These are phyloP conservation scores for Syngnathus acus DNA, from an alignment of 2,797 vertebrate genomes.

Conservation along the genomic window DNA sequence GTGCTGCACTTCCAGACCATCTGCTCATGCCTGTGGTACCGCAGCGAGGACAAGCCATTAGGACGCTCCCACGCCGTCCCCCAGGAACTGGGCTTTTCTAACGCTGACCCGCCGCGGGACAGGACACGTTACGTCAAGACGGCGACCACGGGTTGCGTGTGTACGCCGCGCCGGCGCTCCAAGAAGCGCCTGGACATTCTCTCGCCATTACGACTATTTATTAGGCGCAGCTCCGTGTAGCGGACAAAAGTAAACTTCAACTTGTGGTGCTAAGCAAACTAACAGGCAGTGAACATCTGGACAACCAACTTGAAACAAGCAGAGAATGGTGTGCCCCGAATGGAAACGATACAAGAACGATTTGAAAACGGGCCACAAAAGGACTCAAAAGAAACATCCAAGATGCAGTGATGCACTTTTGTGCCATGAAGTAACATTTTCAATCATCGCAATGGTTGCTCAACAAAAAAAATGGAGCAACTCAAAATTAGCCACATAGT, in stretches of 20 bases:
- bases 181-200: slow-evolving; percentile 81
- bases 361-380: neutral
- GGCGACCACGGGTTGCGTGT: slow-evolving; percentile 79
- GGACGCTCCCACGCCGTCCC: slow-evolving; percentile 77
- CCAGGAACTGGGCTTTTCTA: slow-evolving; percentile 80
- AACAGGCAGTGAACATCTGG: neutral
- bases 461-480: neutral
- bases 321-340: neutral
- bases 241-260: slow-evolving; percentile 12
- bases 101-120: slow-evolving; percentile 79
- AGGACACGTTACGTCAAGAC: slow-evolving; percentile 69
- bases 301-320: neutral
- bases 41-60: slow-evolving; percentile 86
- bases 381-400: too few relatives aligned
- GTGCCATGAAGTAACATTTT: too few relatives aligned
- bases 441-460: too few relatives aligned
- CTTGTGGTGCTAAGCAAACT: slow-evolving; percentile 56
- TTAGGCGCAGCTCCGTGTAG: slow-evolving; percentile 85
- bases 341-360: neutral
- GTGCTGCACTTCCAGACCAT: slow-evolving; percentile 95
- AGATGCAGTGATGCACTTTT: neutral
- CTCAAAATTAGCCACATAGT: too few relatives aligned
- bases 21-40: slow-evolving; percentile 97
- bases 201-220: slow-evolving; percentile 79
- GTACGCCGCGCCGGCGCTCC: slow-evolving; percentile 77